Conservation (phyloP, 2,113 vertebrate species). For the western clawed frog (Xenopus tropicalis) region UCB_Xtro_10.0 CM004449.2:22225501-22226000, state of each 20-base stretch:
- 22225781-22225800: conserved; percentile 38
- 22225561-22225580: neutral
- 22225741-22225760: conserved; percentile 37
- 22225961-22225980: neutral
- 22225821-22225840: conserved; percentile 40
- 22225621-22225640: conserved; percentile 23
- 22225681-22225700: conserved; percentile 14
- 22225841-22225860: conserved; percentile 29
- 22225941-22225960: conserved; percentile 8
- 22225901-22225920: conserved; percentile 38
- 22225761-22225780: conserved; percentile 39
- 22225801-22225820: conserved; percentile 41
- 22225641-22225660: conserved; percentile 7
- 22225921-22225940: conserved; percentile 4
- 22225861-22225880: conserved; percentile 35
- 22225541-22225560: neutral
- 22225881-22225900: conserved; percentile 39
- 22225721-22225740: conserved; percentile 37
- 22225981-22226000: no score
- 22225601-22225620: conserved; percentile 7
- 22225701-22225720: conserved; percentile 20
- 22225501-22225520: neutral
- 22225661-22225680: conserved; percentile 2
- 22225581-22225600: neutral
- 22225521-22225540: neutral